Evolutionary conservation across 2,797 vertebrate genomes (phyloP).

Genomic region (Hyperoplus immaculatus): DNA sequence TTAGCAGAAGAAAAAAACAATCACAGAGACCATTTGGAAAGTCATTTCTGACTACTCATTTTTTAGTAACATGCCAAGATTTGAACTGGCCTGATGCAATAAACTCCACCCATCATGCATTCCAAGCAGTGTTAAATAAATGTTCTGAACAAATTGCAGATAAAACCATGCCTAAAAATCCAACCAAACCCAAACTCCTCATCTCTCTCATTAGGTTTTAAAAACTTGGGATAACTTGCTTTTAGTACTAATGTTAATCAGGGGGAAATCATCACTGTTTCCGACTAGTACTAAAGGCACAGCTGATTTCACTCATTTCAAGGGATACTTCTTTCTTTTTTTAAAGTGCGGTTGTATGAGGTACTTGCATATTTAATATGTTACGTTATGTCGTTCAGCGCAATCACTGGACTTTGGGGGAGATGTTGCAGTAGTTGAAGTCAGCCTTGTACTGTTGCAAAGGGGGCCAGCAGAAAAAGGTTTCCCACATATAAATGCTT

Average conservation of each 20-base stretch:
- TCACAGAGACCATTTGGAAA: constrained; percentile 56
- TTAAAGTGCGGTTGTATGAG: too few species aligned
- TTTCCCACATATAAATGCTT: too few species aligned
- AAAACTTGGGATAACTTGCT: background rate
- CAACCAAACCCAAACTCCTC: background rate
- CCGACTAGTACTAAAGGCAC: too few species aligned
- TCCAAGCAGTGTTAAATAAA: constrained; percentile 29
- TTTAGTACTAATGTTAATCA: background rate
- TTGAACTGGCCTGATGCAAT: constrained; percentile 42
- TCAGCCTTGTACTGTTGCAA: too few species aligned
- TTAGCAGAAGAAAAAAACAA: constrained; percentile 48
- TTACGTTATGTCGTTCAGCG: too few species aligned
- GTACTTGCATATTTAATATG: too few species aligned
- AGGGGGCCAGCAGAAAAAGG: too few species aligned
- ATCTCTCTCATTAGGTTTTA: background rate
- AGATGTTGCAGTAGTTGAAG: too few species aligned
- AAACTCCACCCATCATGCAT: constrained; percentile 50
- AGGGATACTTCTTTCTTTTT: too few species aligned
- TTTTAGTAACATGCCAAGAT: constrained; percentile 50
- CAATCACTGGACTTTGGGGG: too few species aligned
- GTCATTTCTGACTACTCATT: constrained; percentile 40
- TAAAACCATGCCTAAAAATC: constrained; percentile 1
- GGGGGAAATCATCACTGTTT: background rate
- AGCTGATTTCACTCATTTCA: too few species aligned
- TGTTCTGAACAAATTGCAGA: constrained; percentile 10